A percentile compares a stretch with the other conserved stretches of the same genome.
Evolutionary conservation across 2,113 vertebrate species (phyloP).

Genomic region (Numida meleagris): DNA sequence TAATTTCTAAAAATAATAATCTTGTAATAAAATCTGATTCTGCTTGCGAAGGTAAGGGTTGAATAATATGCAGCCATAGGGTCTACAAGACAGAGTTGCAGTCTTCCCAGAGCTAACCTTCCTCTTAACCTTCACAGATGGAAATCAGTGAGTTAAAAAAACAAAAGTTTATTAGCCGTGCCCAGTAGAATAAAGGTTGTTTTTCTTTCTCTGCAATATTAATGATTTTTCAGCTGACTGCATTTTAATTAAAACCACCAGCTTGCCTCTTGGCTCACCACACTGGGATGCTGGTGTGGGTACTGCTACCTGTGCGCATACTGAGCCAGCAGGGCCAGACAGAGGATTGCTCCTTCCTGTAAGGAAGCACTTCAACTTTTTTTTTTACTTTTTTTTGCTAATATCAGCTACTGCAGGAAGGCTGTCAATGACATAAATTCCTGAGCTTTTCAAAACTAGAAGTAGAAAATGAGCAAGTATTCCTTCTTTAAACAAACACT

Average conservation of each 20-base stretch:
- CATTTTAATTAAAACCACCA: constrained; percentile 77
- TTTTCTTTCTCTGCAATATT: constrained; percentile 62
- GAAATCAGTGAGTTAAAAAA: constrained; percentile 46
- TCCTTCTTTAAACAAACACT: fast-evolving
- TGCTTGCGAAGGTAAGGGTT: not conserved
- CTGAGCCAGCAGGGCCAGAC: fast-evolving
- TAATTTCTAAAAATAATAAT: not conserved
- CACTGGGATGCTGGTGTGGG: not conserved
- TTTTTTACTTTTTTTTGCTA: not conserved
- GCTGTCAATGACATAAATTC: not conserved
- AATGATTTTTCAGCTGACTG: constrained; percentile 78
- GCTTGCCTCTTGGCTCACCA: constrained; percentile 32
- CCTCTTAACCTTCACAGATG: constrained; percentile 61
- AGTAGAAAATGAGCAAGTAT: not conserved
- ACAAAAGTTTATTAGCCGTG: constrained; percentile 65
- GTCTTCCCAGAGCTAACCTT: constrained; percentile 43
- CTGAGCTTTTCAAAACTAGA: not conserved
- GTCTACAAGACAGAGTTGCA: not conserved
- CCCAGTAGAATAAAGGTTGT: constrained; percentile 54
- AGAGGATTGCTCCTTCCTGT: not conserved
- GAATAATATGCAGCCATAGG: not conserved
- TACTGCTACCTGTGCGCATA: fast-evolving
- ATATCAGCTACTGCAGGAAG: not conserved
- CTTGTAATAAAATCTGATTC: not conserved
- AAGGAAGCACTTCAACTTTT: fast-evolving